Evolutionary conservation across 2,888 invertebrate species (phyloP), one percentile per base, ranked within the genome.

Genomic region (Mythimna pallens): DNA sequence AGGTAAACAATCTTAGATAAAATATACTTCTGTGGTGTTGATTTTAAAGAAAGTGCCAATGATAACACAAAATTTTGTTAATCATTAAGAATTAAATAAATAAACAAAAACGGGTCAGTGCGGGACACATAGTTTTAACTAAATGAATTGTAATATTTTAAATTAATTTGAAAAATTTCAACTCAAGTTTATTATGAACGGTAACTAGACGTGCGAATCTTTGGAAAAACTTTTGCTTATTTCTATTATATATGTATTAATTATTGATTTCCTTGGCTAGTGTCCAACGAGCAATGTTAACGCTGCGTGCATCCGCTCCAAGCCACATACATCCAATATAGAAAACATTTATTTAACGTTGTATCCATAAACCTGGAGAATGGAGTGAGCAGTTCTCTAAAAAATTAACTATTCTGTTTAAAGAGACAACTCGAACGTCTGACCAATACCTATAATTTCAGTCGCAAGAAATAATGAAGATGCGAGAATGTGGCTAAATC

Each of bases 211-310:
- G 43, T 25, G 30, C 30, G 3, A 3, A 30, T 30, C 30, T 30
- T 30, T 30, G 30, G 2, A 30, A 30, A 50, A 34, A 67, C 62
- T 67, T 22, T 75, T 64, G 9, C 17, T 63, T 66, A 52, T 30
- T 72, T 36, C 0, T 36, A 54, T 52, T 54, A 65, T 61, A 58
- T 40, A 65, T n/a, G 25, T 63, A 62, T 68, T 62, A 62, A 68
- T 79, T 36, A 79, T 68, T 63, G 40, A 73, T 78, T 50, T 69
- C 54, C n/a, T 63, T 80, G 80, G 74, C 80, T 54, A 10, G 2
- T 20, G 12, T 80, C 78, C 80, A 80, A 63, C 54, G 14, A 72
- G 36, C 47, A 17, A 25, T 73, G 65, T 69, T 40, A 65, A n/a
- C 22, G 47, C 65, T 57, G 0, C 30, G 14, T 55, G 58, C 47